Evolutionary conservation across 2,888 invertebrate genomes (phyloP).

Genomic region (Gandaritis pyraliata): DNA sequence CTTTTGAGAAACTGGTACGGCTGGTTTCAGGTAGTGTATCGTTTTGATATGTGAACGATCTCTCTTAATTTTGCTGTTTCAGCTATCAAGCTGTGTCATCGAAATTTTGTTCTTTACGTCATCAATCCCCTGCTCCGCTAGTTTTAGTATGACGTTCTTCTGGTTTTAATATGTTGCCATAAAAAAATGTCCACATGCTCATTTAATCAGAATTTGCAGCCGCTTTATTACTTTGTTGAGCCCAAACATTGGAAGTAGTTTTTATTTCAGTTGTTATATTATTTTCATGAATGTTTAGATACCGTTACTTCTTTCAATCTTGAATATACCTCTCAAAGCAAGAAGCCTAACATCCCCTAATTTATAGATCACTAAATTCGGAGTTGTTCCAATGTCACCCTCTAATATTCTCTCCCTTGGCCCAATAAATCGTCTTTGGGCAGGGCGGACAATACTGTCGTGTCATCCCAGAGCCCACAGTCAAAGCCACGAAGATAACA

Average conservation of each 20-base stretch:
- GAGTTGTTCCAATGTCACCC: conserved; percentile 37
- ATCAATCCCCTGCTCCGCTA: too few relatives aligned
- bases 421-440: conserved; percentile 40
- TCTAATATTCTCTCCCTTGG: conserved; percentile 41
- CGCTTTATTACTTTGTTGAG: too few relatives aligned
- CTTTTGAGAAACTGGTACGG: conserved; percentile 2
- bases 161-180: too few relatives aligned
- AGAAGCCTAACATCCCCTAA: conserved; percentile 28
- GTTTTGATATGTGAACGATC: not conserved
- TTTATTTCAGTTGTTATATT: too few relatives aligned
- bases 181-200: too few relatives aligned
- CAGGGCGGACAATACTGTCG: conserved; percentile 31
- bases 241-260: too few relatives aligned
- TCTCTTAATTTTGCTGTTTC: not conserved
- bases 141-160: too few relatives aligned
- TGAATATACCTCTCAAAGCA: conserved; percentile 1
- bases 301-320: not conserved
- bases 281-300: not conserved
- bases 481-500: conserved; percentile 53
- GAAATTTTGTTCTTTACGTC: too few relatives aligned
- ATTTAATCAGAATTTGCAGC: too few relatives aligned
- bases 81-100: too few relatives aligned
- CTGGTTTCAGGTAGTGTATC: not conserved
- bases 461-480: conserved; percentile 36
- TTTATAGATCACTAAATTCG: conserved; percentile 38